These are phyloP conservation scores for Teleopsis dalmanni DNA, from an alignment of 1,140 invertebrate genomes.

Conservation along the genomic window DNA sequence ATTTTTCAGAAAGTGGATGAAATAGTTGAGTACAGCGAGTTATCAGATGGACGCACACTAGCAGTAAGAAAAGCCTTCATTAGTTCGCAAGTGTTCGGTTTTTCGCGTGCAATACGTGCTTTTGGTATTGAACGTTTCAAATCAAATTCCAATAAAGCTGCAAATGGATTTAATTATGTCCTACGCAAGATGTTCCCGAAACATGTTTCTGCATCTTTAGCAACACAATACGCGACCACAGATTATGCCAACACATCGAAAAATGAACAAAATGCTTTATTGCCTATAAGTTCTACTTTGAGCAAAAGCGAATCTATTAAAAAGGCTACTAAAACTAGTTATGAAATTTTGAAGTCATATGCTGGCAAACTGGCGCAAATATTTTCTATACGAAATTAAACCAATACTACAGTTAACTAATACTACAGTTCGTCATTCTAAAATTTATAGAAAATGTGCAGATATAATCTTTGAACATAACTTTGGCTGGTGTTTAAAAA, in stretches of 20 bases:
- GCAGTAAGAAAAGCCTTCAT: conserved; percentile 76
- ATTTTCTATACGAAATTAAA: conserved; percentile 40
- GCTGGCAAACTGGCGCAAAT: conserved; percentile 53
- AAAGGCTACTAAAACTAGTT: conserved; percentile 65
- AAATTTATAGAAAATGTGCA: too few relatives aligned
- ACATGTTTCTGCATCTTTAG: conserved; percentile 9
- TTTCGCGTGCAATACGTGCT: conserved; percentile 76
- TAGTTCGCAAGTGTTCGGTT: conserved; percentile 78
- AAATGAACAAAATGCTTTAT: conserved; percentile 21
- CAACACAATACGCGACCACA: not conserved
- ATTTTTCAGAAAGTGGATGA: conserved; percentile 73
- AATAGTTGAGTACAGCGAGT: conserved; percentile 72
- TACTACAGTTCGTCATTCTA: too few relatives aligned
- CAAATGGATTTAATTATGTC: conserved; percentile 74
- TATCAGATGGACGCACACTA: conserved; percentile 64
- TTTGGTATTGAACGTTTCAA: conserved; percentile 83
- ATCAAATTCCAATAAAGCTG: conserved; percentile 74
- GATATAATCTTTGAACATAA: too few relatives aligned
- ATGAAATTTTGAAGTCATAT: conserved; percentile 66
- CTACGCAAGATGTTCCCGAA: conserved; percentile 62
- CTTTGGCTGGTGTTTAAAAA: too few relatives aligned
- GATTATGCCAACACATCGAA: not conserved
- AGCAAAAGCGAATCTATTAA: conserved; percentile 59
- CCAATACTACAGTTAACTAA: too few relatives aligned
- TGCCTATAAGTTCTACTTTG: too few relatives aligned